Conservation (phyloP, 2,888 invertebrate genomes). For the Hymenopus coronatus region DNA sequence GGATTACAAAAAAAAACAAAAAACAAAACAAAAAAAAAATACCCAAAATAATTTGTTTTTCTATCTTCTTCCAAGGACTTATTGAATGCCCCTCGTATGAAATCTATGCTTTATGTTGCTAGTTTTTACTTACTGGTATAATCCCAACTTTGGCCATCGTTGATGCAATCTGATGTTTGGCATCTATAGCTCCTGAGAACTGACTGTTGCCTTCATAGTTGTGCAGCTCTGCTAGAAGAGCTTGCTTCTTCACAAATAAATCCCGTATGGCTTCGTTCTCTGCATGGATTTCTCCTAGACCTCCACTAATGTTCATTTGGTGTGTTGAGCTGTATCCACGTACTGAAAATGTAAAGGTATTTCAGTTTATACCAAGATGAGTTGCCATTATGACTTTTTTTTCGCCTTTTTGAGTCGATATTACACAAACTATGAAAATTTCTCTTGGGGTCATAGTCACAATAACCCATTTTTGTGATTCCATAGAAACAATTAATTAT, state of each 20-base stretch:
- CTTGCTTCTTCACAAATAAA: conserved; percentile 75
- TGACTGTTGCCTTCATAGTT: conserved; percentile 73
- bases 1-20: too few relatives aligned
- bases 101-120: not conserved
- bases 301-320: conserved; percentile 16
- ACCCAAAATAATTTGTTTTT: too few relatives aligned
- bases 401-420: too few relatives aligned
- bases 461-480: too few relatives aligned
- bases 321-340: conserved; percentile 37
- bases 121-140: conserved; percentile 51
- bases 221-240: conserved; percentile 73
- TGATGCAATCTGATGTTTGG: conserved; percentile 32
- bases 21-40: too few relatives aligned
- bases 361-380: too few relatives aligned
- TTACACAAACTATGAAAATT: too few relatives aligned
- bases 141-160: conserved; percentile 48
- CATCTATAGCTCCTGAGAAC: conserved; percentile 44
- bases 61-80: too few relatives aligned
- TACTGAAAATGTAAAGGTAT: conserved; percentile 11
- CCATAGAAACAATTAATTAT: too few relatives aligned
- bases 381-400: too few relatives aligned
- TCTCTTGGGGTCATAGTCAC: too few relatives aligned
- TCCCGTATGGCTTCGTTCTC: conserved; percentile 76
- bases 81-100: too few relatives aligned
- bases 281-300: conserved; percentile 38